Conservation (phyloP, 2,113 vertebrate species). For the Heloderma charlesbogerti region DNA sequence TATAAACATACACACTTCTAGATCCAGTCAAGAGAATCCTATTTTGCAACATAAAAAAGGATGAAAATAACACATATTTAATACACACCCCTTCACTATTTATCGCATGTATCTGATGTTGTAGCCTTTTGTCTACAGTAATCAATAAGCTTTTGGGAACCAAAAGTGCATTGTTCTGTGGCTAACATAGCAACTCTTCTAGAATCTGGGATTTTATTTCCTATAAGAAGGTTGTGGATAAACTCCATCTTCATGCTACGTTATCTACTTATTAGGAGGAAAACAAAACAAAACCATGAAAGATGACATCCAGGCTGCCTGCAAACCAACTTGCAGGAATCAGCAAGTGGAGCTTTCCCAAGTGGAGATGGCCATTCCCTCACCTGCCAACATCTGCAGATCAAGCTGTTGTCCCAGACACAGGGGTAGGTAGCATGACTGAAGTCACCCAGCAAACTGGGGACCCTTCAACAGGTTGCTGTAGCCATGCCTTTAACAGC, state of each 20-base stretch:
- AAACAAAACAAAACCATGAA: background rate
- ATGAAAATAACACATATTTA: background rate
- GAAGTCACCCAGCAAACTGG: background rate
- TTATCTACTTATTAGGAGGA: background rate
- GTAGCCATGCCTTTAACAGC: background rate
- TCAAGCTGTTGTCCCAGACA: background rate
- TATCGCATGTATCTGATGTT: background rate
- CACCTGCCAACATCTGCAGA: background rate
- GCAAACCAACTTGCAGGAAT: background rate
- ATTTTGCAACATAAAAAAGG: background rate
- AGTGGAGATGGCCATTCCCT: background rate
- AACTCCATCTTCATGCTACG: no score
- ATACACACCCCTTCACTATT: background rate
- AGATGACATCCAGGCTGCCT: background rate
- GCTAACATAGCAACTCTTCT: background rate
- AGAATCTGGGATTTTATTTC: background rate
- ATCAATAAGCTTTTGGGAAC: background rate
- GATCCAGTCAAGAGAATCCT: background rate
- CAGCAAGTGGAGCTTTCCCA: background rate
- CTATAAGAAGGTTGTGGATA: background rate
- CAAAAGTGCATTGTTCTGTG: background rate
- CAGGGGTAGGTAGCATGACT: background rate
- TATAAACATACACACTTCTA: background rate
- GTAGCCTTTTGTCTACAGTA: background rate
- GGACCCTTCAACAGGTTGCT: background rate